Conservation (phyloP, 1,140 invertebrate genomes). For the Meloidogyne floridensis region DNA sequence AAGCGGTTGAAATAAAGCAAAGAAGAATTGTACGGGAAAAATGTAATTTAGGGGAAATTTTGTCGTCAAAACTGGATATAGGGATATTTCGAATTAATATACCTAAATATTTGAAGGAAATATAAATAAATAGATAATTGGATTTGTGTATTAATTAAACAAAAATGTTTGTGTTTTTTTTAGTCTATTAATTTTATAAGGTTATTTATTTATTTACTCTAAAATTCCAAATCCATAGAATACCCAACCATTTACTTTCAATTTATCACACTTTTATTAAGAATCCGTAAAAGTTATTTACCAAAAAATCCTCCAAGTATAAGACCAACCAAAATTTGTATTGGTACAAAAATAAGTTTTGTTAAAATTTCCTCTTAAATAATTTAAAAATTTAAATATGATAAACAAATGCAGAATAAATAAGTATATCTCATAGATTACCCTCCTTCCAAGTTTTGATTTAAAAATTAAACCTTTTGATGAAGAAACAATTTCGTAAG, state of each 20-base stretch:
- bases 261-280: too few species aligned
- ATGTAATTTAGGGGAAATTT: slow-evolving; percentile 10
- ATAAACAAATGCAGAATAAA: too few species aligned
- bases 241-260: too few species aligned
- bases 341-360: slow-evolving; percentile 15
- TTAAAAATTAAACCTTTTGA: background rate
- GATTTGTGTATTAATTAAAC: too few species aligned
- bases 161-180: too few species aligned
- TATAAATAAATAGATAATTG: too few species aligned
- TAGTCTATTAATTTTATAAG: too few species aligned
- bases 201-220: too few species aligned
- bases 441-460: too few species aligned
- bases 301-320: slow-evolving; percentile 31
- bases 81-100: background rate
- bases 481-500: slow-evolving; percentile 61
- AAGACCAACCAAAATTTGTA: slow-evolving; percentile 24
- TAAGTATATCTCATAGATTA: too few species aligned
- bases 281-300: background rate
- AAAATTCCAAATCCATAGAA: too few species aligned
- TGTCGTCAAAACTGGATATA: slow-evolving; percentile 1
- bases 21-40: slow-evolving; percentile 35
- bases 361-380: slow-evolving; percentile 27
- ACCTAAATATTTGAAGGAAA: background rate
- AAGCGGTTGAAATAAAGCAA: slow-evolving; percentile 36
- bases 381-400: too few species aligned